Evolutionary conservation across 2,113 vertebrate species (phyloP), one percentile per base, ranked within the genome.

Genomic region (Nibea albiflora): DNA sequence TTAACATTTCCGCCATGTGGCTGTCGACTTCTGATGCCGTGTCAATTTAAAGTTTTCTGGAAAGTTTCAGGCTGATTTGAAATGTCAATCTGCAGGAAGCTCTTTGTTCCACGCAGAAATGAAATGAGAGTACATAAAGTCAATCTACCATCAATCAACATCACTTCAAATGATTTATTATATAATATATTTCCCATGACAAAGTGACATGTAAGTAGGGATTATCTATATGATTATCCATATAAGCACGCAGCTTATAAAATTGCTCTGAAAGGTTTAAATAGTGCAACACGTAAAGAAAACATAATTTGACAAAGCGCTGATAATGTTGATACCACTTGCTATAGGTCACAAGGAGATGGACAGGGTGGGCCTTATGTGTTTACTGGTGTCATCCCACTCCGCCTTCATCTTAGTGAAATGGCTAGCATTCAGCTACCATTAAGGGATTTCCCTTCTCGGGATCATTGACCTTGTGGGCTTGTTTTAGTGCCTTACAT

Each of bases 401-500:
- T 28, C 60, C 35, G 61, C 61, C 24, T 65, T 79, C 61, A 60
- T 11, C 39, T 47, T n/a, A 68, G 70, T 84, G 70, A 90, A 89
- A 81, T 76, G 77, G 80, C 86, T 78, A 83, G 61, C 87, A 86
- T 80, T 91, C 85, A 85, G 70, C 67, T 76, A 82, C 91, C 88
- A 91, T 94, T 89, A 87, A 86, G 86, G 86, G 91, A 91, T 91
- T 92, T 90, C 81, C 85, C 83, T 73, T 76, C 64, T 82, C 65
- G 61, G 83, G 86, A 92, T 92, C 90, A 92, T 88, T 90, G 88
- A 90, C 91, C 81, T 77, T 89, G 58, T 80, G 78, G 79, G 52
- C 77, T 92, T 90, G 73, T 86, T 92, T 88, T 63, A 58, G 66
- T 65, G 76, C 78, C 56, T 67, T 83, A 68, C 69, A 20, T 77